Base-by-base conservation (phyloP, 2,888 invertebrate genomes). In the Rhagium mordax region DNA sequence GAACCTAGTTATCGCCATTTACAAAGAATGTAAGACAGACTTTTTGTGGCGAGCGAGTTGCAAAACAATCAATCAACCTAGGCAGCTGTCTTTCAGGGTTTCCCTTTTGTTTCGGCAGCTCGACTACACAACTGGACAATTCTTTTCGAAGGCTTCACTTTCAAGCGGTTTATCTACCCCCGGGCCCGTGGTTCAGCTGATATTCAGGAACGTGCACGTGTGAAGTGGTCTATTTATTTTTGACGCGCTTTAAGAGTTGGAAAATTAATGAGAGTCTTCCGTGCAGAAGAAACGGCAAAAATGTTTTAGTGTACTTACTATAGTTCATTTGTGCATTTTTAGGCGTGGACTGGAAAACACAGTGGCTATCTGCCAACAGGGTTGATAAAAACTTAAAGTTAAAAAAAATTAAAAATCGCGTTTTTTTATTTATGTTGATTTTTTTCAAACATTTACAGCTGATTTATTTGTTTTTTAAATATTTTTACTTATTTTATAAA, bases 11-110 rank as follows among this genome's bases (percentile, higher is more conserved):
- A 72, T 49, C 64, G 57, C 51, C 29, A 49, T 68, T 68, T 68
- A 53, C 33, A 68, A 67, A 59, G 67, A 64, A 51, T 61, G 69
- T 69, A 59, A 51, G 68, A 59, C 49, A 68, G 20, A 68, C 68
- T 69, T 72, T 64, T 62, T 59, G 48, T 41, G 64, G 60, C 64
- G 29, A 64, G 69, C 48, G 62, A 57, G 68, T 59, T 67, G 65
- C 72, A 64, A 69, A 68, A 72, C 72, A 73, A 73, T 73, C 72
- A 65, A 73, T 73, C 72, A 73, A 51, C 55, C 60, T 33, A 70
- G 65, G 60, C 69, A 53, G 41, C 59, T 70, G 69, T 69, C 70
- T 53, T 59, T 66, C 41, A 64, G 72, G 57, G 60, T 15, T 53
- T 59, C 60, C 47, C 60, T 62, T 47, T 49, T 68, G 64, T 69